phyloP scores from a whole-genome alignment of 2,113 vertebrate species.

The Tautogolabrus adspersus region DNA sequence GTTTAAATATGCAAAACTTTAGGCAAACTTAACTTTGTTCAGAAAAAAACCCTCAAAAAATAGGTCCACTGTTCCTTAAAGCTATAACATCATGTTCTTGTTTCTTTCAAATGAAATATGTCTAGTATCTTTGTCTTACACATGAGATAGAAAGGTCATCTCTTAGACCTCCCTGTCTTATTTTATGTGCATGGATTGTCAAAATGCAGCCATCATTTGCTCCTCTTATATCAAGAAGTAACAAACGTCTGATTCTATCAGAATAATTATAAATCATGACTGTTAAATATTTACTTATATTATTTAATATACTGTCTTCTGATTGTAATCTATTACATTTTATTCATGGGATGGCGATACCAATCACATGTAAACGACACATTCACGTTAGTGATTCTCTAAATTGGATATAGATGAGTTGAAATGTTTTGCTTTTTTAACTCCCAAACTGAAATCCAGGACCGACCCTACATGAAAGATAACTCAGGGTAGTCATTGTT shows the following conservation, averaged over 20 bases:
- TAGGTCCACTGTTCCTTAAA: no score
- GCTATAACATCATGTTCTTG: no score
- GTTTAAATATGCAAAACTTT: slow-evolving; percentile 11
- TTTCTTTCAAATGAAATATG: neutral
- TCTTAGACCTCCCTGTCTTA: neutral
- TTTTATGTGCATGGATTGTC: neutral
- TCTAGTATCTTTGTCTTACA: neutral
- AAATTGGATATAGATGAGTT: no score
- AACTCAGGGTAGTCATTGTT: neutral
- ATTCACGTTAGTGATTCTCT: no score
- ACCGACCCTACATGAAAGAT: no score
- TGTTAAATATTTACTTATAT: no score
- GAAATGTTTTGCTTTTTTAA: no score
- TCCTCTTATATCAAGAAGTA: neutral
- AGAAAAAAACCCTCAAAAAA: neutral
- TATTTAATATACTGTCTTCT: no score
- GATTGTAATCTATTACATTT: neutral
- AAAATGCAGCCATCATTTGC: neutral
- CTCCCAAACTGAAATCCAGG: no score
- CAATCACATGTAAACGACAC: no score
- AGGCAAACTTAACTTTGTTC: neutral
- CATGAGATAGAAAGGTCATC: neutral
- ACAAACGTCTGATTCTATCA: neutral
- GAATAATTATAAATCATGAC: neutral
- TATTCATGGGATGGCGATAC: no score